Conservation (phyloP, 1,140 invertebrate genomes). For the Portunus trituberculatus region DNA sequence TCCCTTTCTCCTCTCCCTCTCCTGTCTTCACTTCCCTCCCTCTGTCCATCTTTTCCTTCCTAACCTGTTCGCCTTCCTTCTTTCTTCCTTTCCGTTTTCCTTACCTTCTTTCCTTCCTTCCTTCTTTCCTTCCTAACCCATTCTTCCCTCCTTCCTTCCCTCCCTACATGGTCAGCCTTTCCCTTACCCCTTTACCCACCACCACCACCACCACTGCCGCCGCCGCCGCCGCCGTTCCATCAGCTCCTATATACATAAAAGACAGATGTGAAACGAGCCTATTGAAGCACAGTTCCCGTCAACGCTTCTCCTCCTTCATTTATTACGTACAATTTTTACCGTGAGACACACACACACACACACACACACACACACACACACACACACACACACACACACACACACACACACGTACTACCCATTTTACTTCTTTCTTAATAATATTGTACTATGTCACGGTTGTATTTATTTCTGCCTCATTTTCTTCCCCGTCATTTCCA, state of each 20-base stretch:
- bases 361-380: slow-evolving; percentile 7
- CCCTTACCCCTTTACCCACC: neutral
- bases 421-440: neutral
- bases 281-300: too few species aligned
- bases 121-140: neutral
- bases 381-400: too few species aligned
- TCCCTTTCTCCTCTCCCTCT: neutral
- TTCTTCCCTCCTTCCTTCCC: neutral
- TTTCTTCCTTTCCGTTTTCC: neutral
- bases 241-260: too few species aligned
- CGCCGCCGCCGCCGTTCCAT: too few species aligned
- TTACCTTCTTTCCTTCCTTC: neutral
- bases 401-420: neutral
- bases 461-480: too few species aligned
- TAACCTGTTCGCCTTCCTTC: neutral
- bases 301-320: too few species aligned
- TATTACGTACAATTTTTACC: too few species aligned
- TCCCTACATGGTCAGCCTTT: neutral
- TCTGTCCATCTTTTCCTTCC: neutral
- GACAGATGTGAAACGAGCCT: too few species aligned
- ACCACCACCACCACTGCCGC: neutral
- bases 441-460: too few species aligned
- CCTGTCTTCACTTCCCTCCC: neutral
- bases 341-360: neutral
- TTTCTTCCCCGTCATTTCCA: too few species aligned